Percentiles rank a stretch among this genome's conserved stretches.
Conservation (phyloP, 2,888 invertebrate genomes). For the Taphrorychus bicolor region DNA sequence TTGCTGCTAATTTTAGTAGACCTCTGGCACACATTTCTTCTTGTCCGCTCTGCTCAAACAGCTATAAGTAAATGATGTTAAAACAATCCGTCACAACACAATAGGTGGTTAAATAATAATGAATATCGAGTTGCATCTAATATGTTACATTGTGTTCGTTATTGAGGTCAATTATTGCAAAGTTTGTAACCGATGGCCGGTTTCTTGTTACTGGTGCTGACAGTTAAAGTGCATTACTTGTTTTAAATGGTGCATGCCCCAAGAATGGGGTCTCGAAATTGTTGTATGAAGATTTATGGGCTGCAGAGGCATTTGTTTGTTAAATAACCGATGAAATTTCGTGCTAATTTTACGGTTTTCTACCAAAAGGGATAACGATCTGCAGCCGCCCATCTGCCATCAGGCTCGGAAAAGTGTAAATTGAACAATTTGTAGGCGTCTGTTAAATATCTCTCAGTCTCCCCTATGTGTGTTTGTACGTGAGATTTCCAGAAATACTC, state of each 20-base stretch:
- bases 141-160: background rate
- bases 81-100: background rate
- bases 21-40: background rate
- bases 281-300: too few relatives aligned
- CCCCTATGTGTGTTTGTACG: background rate
- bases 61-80: background rate
- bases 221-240: slow-evolving; percentile 4
- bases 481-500: slow-evolving; percentile 3
- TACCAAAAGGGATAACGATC: too few relatives aligned
- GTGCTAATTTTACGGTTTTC: too few relatives aligned
- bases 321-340: too few relatives aligned
- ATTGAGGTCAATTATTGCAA: background rate
- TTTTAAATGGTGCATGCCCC: background rate
- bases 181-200: background rate
- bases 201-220: background rate
- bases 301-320: too few relatives aligned
- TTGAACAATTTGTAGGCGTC: background rate
- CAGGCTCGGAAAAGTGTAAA: too few relatives aligned
- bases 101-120: background rate
- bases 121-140: background rate
- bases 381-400: too few relatives aligned
- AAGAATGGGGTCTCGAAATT: too few relatives aligned
- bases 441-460: background rate
- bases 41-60: background rate
- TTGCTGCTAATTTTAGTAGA: slow-evolving; percentile 3